Evolutionary conservation across 1,140 invertebrate genomes (phyloP).

Genomic region (Drosophila pallidifrons): DNA sequence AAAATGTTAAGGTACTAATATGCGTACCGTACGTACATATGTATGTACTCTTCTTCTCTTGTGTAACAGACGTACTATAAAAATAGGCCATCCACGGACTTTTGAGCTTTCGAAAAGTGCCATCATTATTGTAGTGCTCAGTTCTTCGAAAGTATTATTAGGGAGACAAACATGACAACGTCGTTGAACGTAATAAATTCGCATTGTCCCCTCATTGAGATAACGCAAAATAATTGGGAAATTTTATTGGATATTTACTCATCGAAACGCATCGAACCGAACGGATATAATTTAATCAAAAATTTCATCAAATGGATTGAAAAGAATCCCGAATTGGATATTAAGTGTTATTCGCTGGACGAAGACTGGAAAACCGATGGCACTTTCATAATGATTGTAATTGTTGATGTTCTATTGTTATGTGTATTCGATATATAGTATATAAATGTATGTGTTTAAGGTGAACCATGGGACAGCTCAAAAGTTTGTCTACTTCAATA

Average conservation of each 20-base stretch:
- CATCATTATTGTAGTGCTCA: neutral
- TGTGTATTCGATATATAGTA: neutral
- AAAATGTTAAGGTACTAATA: no score
- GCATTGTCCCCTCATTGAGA: neutral
- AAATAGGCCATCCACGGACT: conserved; percentile 8
- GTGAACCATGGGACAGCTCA: neutral
- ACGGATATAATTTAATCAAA: conserved; percentile 1
- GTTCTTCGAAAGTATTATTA: neutral
- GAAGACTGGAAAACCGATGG: conserved; percentile 64
- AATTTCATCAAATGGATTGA: conserved; percentile 3
- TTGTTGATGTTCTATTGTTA: no score
- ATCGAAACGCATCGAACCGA: neutral
- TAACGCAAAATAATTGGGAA: neutral
- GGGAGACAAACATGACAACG: neutral
- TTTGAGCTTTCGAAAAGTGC: neutral
- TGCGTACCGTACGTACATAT: neutral
- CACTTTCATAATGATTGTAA: conserved; percentile 58
- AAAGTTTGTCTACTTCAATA: conserved; percentile 14
- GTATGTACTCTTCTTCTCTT: no score
- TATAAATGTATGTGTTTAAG: neutral
- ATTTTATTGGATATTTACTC: conserved; percentile 1
- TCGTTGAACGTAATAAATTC: neutral
- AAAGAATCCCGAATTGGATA: conserved; percentile 19
- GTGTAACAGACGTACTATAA: conserved; percentile 12
- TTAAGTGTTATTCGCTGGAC: conserved; percentile 61